phyloP scores from a whole-genome alignment of 2,797 vertebrate species.

The Phoxinus dragarum region DNA sequence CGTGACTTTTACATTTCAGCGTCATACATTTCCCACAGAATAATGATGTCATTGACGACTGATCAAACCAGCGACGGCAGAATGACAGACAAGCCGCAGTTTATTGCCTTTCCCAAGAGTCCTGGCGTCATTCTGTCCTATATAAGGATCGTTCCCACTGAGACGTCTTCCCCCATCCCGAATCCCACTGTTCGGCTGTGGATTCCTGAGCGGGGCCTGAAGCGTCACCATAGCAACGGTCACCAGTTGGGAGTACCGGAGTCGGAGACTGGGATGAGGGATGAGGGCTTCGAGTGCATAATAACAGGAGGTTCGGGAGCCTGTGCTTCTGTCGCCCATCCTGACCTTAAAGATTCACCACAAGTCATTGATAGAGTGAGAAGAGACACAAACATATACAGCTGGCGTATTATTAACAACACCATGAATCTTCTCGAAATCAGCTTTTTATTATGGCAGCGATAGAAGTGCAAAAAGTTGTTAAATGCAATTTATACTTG shows the following conservation, averaged over 20 bases:
- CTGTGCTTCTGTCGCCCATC: conserved; percentile 41
- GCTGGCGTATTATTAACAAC: neutral
- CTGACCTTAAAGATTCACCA: conserved; percentile 27
- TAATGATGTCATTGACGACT: conserved; percentile 31
- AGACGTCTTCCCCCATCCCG: conserved; percentile 67
- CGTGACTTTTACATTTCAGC: too few species aligned
- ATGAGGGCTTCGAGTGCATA: conserved; percentile 50
- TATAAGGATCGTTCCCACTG: conserved; percentile 81
- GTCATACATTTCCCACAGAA: conserved; percentile 24
- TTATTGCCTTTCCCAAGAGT: conserved; percentile 82
- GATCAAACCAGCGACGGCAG: conserved; percentile 59
- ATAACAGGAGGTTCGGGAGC: conserved; percentile 46
- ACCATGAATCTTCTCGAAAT: neutral
- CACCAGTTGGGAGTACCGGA: conserved; percentile 55
- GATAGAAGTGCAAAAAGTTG: neutral
- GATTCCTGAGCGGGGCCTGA: conserved; percentile 73
- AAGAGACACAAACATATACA: too few species aligned
- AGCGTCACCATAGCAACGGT: conserved; percentile 79
- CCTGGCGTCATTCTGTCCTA: conserved; percentile 78
- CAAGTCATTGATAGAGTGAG: neutral
- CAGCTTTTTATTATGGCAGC: neutral
- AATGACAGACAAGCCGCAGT: conserved; percentile 78
- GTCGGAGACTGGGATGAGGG: conserved; percentile 63
- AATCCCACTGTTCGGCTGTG: conserved; percentile 70
- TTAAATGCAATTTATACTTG: too few species aligned